phyloP scores from a whole-genome alignment of 30 jellyfish, hydroid and myxozoan species.

The Hydractinia symbiolongicarpus region DNA sequence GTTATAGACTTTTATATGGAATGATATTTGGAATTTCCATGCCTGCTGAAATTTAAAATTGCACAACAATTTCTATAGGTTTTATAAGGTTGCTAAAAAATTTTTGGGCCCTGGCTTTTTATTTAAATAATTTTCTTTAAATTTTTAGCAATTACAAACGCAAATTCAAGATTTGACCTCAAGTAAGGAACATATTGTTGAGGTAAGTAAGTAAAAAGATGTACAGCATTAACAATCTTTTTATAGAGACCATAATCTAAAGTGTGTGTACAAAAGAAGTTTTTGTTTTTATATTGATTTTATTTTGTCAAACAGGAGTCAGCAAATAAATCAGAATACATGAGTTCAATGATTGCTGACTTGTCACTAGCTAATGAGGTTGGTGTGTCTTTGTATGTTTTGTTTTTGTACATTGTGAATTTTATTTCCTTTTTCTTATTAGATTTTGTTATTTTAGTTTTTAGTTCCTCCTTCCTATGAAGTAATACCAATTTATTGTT shows the following conservation, averaged over 20 bases:
- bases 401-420: too few species aligned
- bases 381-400: background rate
- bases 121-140: background rate
- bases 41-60: background rate
- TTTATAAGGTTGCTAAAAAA: background rate
- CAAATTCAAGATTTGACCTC: conserved; percentile 25
- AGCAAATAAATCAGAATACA: conserved; percentile 66
- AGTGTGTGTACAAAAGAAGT: too few species aligned
- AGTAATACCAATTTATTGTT: too few species aligned
- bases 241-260: background rate
- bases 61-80: background rate
- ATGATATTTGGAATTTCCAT: background rate
- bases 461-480: too few species aligned
- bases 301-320: conserved; percentile 42
- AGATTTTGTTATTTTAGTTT: too few species aligned
- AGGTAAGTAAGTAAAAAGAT: conserved; percentile 8
- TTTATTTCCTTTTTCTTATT: too few species aligned
- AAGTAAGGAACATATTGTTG: conserved; percentile 30
- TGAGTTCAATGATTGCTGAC: conserved; percentile 68
- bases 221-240: background rate
- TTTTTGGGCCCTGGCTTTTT: too few species aligned
- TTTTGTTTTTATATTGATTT: background rate
- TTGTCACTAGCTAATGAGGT: conserved; percentile 81
- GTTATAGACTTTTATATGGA: background rate
- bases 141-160: conserved; percentile 19